Conservation (phyloP, 2,113 vertebrate genomes). For the Pseudorasbora parva region DNA sequence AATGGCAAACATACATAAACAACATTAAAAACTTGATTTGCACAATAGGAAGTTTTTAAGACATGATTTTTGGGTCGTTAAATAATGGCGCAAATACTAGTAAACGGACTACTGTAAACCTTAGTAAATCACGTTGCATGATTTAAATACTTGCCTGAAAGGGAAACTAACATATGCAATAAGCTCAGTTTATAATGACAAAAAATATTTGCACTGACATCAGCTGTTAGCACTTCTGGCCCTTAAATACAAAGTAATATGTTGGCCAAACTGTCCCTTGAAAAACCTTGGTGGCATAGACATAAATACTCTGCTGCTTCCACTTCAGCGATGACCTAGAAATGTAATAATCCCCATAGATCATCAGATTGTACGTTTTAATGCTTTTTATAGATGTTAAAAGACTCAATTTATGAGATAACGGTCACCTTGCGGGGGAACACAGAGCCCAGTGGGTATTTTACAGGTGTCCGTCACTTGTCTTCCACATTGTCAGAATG, state of each 20-base stretch:
- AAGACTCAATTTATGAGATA: conserved; percentile 13
- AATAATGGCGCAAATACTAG: no score
- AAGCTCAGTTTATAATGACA: no score
- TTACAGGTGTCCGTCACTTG: conserved; percentile 10
- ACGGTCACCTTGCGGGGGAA: not conserved
- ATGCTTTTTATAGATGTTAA: conserved; percentile 19
- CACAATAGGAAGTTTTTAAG: no score
- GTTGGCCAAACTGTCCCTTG: not conserved
- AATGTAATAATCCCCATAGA: conserved; percentile 22
- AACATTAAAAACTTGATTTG: no score
- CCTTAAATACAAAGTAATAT: not conserved
- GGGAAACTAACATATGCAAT: no score
- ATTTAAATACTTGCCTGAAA: no score
- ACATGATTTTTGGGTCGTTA: no score
- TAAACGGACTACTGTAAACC: no score
- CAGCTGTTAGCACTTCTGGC: not conserved
- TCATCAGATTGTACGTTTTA: conserved; percentile 7
- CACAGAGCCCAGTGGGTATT: conserved; percentile 8
- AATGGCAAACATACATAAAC: no score
- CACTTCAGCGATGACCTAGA: conserved; percentile 13
- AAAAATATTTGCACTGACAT: no score
- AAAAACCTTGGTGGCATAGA: not conserved
- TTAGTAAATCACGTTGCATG: no score
- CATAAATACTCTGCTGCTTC: not conserved
- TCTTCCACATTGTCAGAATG: not conserved